Percentiles rank a stretch among this genome's conserved stretches.
phyloP scores from a whole-genome alignment of 1,140 invertebrate genomes.

The Brachystomella parvula region DNA sequence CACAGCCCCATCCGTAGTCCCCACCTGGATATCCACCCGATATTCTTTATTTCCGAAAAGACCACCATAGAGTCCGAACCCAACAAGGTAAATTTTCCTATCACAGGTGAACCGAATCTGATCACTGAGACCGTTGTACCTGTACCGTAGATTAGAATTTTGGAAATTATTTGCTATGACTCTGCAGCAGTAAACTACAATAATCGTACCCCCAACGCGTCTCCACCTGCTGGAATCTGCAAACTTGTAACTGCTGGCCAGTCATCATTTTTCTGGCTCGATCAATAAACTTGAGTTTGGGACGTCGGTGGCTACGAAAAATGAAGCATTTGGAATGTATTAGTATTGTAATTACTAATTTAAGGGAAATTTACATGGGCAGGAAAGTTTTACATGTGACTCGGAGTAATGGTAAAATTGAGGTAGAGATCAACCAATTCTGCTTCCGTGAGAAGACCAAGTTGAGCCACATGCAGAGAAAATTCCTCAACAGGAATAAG shows the following conservation, averaged over 20 bases:
- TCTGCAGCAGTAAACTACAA: no score
- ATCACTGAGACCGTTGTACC: constrained; percentile 77
- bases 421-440: constrained; percentile 72
- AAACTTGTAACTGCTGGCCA: constrained; percentile 72
- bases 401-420: constrained; percentile 73
- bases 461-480: constrained; percentile 67
- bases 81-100: constrained; percentile 72
- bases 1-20: constrained; percentile 67
- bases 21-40: constrained; percentile 67
- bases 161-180: no score
- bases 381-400: constrained; percentile 44
- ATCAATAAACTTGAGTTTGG: constrained; percentile 61
- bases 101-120: constrained; percentile 78
- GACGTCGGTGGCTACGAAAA: constrained; percentile 43
- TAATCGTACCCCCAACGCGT: constrained; percentile 79
- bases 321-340: neutral
- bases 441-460: constrained; percentile 64
- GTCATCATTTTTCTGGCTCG: constrained; percentile 71
- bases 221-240: constrained; percentile 71
- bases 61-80: constrained; percentile 81
- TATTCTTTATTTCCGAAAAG: constrained; percentile 76
- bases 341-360: neutral
- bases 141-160: no score
- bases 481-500: constrained; percentile 84
- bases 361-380: neutral